Conservation (phyloP, 2,888 invertebrate species). For the Diplolepis rosae region DNA sequence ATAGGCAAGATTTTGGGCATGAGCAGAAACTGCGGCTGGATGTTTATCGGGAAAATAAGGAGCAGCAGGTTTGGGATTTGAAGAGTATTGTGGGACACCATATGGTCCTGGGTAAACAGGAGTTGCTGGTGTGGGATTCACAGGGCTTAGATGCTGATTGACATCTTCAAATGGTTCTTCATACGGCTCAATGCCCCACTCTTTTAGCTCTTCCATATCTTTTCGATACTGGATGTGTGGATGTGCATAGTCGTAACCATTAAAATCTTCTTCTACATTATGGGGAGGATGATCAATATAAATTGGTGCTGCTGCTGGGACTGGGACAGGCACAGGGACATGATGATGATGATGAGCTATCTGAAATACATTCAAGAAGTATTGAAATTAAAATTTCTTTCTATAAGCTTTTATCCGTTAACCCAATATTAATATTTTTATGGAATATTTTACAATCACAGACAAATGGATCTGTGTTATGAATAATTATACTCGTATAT, state of each 20-base stretch:
- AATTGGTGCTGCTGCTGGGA: conserved; percentile 58
- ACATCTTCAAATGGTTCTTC: conserved; percentile 59
- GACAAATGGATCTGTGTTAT: too few relatives aligned
- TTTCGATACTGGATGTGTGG: conserved; percentile 70
- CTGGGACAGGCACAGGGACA: conserved; percentile 74
- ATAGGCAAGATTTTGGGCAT: conserved; percentile 65
- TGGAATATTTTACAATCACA: too few relatives aligned
- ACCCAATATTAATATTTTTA: too few relatives aligned
- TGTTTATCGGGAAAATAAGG: conserved; percentile 54
- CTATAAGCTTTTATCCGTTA: too few relatives aligned
- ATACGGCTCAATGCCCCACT: conserved; percentile 70
- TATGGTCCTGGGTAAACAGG: conserved; percentile 48
- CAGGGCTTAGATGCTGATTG: conserved; percentile 45
- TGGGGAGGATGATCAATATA: conserved; percentile 61
- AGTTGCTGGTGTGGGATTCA: conserved; percentile 38
- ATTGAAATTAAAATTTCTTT: too few relatives aligned
- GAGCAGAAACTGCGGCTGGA: conserved; percentile 36
- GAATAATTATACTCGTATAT: too few relatives aligned
- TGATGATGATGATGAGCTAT: conserved; percentile 86
- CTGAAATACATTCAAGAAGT: conserved; percentile 67
- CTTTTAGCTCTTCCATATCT: conserved; percentile 68
- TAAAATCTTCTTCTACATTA: conserved; percentile 64
- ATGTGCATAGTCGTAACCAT: conserved; percentile 67
- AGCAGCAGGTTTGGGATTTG: conserved; percentile 51
- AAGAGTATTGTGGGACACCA: conserved; percentile 53